Base-by-base conservation (phyloP, 2,113 vertebrate genomes). In the Rostratula benghalensis region DNA sequence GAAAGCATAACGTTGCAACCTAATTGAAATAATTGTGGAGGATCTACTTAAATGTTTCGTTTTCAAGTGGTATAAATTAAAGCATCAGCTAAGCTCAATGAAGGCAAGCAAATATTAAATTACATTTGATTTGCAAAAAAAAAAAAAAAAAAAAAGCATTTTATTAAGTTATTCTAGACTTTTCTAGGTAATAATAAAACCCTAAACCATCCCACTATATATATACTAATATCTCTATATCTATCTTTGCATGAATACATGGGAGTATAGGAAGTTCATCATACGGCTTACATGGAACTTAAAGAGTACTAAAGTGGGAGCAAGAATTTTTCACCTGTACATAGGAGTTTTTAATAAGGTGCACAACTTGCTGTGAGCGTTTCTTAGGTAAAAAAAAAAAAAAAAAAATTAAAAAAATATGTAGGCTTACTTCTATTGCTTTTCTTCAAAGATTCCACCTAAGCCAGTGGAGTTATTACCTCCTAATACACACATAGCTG, bases 11-110 rank as follows among this genome's bases (percentile, higher is more conserved):
- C 4, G 5, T 73, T 50, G 35, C 24, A 70, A 51, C 14, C 4
- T 92, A 59, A 70, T 89, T n/a, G 92, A 59, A 71, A 87, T 33
- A 96, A 88, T 64, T 87, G 22, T 86, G 35, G 13, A 87, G 50
- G 37, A 71, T 28, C 15, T 82, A 63, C 45, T 51, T 10, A 65
- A 74, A 59, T 3, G 7, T 91, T 94, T 41, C 11, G 35, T 90
- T 53, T 63, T 69, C 67, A 82, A 80, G 10, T 11, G n/a, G 14
- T 78, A 75, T 46, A 87, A 63, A 93, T 78, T 64, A 84, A 88
- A 83, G n/a, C 8, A 45, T 68, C 59, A 83, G 13, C n/a, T 80
- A 89, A 89, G 7, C 33, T 79, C 71, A 93, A 59, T 65, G 30
- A 88, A 86, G 22, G 10, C 17, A 68, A 39, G 37, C 82, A 70